Evolutionary conservation across 1,140 invertebrate genomes (phyloP), one percentile per base, ranked within the genome.

Genomic region (Papilio glaucus): DNA sequence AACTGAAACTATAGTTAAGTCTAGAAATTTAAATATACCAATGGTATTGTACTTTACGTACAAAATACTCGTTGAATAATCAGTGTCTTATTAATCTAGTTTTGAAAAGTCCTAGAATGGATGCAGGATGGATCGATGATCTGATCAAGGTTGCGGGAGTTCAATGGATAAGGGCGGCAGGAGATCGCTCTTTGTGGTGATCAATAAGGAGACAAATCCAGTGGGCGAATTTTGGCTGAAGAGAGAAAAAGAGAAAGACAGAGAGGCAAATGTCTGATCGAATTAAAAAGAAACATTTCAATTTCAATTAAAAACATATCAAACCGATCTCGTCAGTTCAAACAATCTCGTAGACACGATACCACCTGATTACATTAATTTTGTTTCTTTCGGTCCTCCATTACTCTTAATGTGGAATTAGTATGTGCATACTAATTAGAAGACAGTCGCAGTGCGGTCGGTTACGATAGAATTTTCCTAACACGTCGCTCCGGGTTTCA

Each of bases 401-500:
- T 53, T 53, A 53, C 49, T 53, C 49, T 53, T 53, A 53, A 53
- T 53, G 49, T 53, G 49, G 10, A 26, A 53, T 53, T 53, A 53
- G 61, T 63, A 63, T 38, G 61, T 63, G 61, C 29, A 63, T 63
- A 63, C 15, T 63, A 63, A 63, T 63, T 63, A 4, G 49, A 53
- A 53, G 49, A 53, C 49, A 53, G 49, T 53, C 61, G 61, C 61
- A 53, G 69, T 62, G 71, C 63, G 63, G 69, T 69, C 63, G 63
- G 69, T 69, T 38, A 21, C 33, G 53, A 67, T 26, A 70, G 71
- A 73, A 75, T 67, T 75, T 71, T 53, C 65, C 18, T 33, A 78
- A 75, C 72, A 73, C 72, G 75, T 53, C 73, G 75, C 76, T 77
- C 75, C 73, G 38, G 68, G 61, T 74, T 70, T 72, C 60, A 73